Conservation (phyloP, 2,113 vertebrate species). For the Xenopus borealis region DNA sequence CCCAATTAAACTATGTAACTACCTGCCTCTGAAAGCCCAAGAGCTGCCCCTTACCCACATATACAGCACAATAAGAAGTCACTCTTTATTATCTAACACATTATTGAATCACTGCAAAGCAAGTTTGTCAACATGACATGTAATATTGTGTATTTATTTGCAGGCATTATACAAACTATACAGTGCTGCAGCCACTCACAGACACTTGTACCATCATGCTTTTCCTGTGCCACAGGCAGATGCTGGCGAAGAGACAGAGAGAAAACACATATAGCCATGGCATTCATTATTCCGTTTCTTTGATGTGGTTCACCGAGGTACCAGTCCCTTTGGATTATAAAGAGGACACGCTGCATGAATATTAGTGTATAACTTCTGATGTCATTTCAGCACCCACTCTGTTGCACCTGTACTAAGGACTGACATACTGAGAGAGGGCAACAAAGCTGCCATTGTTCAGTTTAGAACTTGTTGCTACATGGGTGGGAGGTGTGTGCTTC, state of each 20-base stretch:
- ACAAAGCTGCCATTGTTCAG: neutral
- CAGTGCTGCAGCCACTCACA: constrained; percentile 90
- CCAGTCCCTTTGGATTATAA: neutral
- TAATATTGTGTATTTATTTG: constrained; percentile 25
- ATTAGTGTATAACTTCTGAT: constrained; percentile 13
- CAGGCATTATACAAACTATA: constrained; percentile 97
- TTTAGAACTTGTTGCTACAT: neutral
- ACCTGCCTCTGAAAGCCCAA: no score
- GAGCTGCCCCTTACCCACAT: no score
- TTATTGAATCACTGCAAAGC: no score
- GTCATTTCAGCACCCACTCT: constrained; percentile 2
- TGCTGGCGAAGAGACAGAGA: constrained; percentile 55
- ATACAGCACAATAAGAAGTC: no score
- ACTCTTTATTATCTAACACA: no score
- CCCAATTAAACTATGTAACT: no score
- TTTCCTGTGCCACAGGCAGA: constrained; percentile 79
- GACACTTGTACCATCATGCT: constrained; percentile 90
- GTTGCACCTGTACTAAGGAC: neutral
- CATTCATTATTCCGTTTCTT: neutral
- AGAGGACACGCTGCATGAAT: constrained; percentile 25
- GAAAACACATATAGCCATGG: constrained; percentile 58
- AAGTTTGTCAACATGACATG: neutral
- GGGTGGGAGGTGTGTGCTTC: neutral
- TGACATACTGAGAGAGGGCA: neutral
- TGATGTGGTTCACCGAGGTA: neutral